Base-by-base conservation (phyloP, 2,113 vertebrate genomes). In the Archilochus colubris region DNA sequence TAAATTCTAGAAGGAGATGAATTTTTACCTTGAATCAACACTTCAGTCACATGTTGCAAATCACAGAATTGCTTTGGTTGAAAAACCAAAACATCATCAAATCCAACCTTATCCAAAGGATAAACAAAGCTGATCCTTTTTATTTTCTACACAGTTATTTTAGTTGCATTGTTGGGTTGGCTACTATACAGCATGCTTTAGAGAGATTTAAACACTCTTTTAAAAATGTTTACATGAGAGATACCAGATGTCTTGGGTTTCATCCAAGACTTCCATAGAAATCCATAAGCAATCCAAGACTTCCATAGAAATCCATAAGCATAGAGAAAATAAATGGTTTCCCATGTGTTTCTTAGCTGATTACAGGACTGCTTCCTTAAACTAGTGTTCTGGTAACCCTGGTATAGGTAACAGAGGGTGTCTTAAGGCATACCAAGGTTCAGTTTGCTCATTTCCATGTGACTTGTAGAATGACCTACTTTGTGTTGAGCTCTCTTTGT, bases 381-480 rank as follows among this genome's bases (percentile, higher is more conserved):
- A 72, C 31, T 79, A 43, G 23, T 61, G 51, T 36, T 92, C 58
- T 38, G 67, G 68, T 89, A 86, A 70, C 72, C 57, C 64, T 88
- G 59, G 19, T 75, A 4, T 64, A 90, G 82, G 68, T 94, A 62
- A 87, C 59, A 67, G 43, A 82, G 89, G 62, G 75, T 83, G 79
- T 91, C 93, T 86, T 94, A 63, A 77, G 50, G 80, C 46, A 53
- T 91, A 53, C 59, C 77, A 78, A 88, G 69, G 19, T 86, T 88
- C 31, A 20, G 0, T 64, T 93, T 94, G 64, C 82, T 94, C 76
- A 75, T 95, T 95, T 90, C 57, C 61, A 30, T 91, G 43, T 95
- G 95, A 94, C 93, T 95, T 90, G 76, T 66, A 30, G 68, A 83
- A 31, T 95, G 94, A 95, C 93, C 95, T 95, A 91, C 90, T 95